phyloP scores from a whole-genome alignment of 2,113 vertebrate species.

The Panthera uncia region DNA sequence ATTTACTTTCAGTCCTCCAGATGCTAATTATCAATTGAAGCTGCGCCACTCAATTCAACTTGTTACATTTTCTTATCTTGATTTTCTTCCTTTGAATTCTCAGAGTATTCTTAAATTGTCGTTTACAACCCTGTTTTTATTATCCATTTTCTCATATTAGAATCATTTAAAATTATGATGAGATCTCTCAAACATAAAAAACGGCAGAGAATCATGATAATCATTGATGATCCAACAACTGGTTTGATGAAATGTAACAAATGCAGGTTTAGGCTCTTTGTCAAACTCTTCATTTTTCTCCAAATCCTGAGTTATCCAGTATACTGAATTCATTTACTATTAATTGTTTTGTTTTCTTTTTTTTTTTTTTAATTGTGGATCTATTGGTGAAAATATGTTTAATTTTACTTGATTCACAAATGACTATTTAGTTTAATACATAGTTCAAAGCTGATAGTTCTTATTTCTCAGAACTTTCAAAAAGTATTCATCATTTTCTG shows the following conservation, averaged over 20 bases:
- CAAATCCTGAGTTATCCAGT: background rate
- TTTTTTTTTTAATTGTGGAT: background rate
- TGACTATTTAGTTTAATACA: background rate
- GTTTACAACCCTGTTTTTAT: background rate
- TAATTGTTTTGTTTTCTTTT: background rate
- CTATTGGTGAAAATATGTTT: background rate
- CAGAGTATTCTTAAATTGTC: background rate
- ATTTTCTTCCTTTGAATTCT: constrained; percentile 22
- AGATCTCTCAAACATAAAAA: background rate
- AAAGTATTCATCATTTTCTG: background rate
- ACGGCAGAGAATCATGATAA: background rate
- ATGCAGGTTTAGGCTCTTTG: background rate
- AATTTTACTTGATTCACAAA: background rate
- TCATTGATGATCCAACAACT: background rate
- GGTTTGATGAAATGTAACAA: background rate
- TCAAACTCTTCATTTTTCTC: background rate
- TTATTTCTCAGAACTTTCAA: background rate
- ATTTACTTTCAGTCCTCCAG: background rate
- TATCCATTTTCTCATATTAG: background rate
- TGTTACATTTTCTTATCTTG: background rate
- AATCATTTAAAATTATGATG: background rate
- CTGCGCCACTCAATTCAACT: background rate
- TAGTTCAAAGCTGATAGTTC: background rate
- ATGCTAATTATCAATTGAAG: background rate
- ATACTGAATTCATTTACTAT: background rate